A percentile compares a stretch with the other conserved stretches of the same genome.
Conservation (phyloP, 2,113 vertebrate genomes). For the Pteropus alecto region DNA sequence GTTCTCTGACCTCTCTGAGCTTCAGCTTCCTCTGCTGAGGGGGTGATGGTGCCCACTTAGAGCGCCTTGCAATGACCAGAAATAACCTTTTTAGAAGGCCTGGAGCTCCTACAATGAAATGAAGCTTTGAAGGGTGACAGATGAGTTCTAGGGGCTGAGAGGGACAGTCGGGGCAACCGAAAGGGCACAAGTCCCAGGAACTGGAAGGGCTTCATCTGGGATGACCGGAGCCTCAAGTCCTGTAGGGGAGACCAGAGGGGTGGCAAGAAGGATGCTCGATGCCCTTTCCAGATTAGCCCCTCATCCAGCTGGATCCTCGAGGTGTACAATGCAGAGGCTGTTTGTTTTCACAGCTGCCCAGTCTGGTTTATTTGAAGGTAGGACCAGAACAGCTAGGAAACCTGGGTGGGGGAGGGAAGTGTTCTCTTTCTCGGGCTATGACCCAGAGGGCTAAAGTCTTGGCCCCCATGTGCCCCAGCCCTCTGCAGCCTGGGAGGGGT, state of each 20-base stretch:
- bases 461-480: background rate
- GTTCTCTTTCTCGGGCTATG: background rate
- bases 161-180: background rate
- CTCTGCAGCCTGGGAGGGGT: background rate
- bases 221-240: background rate
- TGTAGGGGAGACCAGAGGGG: background rate
- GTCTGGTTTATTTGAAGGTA: background rate
- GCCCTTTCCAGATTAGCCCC: background rate
- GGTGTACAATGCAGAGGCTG: accelerated
- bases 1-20: background rate
- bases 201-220: background rate
- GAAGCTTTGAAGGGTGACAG: background rate
- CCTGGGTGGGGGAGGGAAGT: background rate
- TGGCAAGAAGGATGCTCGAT: background rate
- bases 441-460: background rate
- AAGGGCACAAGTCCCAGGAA: background rate
- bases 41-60: accelerated
- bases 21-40: background rate
- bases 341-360: background rate
- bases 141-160: background rate
- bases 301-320: background rate
- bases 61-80: accelerated
- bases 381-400: background rate
- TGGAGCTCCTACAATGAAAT: background rate
- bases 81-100: background rate